Evolutionary conservation across 2,888 invertebrate genomes (phyloP), one percentile per base, ranked within the genome.

Genomic region (Matsumyia berberina): DNA sequence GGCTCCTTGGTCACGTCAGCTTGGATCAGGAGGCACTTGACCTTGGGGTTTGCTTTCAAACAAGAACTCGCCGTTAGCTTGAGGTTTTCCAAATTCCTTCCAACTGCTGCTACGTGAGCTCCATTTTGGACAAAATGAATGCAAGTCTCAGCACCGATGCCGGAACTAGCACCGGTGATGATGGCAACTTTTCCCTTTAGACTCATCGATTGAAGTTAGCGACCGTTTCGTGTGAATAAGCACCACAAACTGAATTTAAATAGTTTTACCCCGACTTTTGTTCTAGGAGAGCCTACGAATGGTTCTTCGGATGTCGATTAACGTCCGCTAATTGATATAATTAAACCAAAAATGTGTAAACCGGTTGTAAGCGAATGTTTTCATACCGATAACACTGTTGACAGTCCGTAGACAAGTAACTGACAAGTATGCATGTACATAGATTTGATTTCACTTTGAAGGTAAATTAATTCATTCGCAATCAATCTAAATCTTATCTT

Each of bases 1-100:
- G 95, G 93, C 87, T 96, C 96, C 29, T 87, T 88, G 9, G 90
- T 91, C 89, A 96, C 96, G 86, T 94, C 94, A 1, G 94, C 95
- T 87, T 85, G 69, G 39, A 94, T 92, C 7, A 95, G 88, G 0
- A 94, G 88, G 8, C 81, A 64, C 74, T 82, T 4, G 42, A 31
- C 53, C 0, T 24, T 39, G 6, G 67, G 72, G 31, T 82, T 78
- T 0, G 67, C 72, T 35, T 73, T 67, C 11, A 19, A 1, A 12
- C 82, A 78, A 4, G 53, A 58, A 39, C 7, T 55, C 0, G 5
- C 35, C 1, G 82, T 83, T 0, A 17, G n/a, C 17, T 67, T 53
- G 9, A 83, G 35, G 9, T 83, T 83, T 60, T 72, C 72, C 0
- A 55, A 15, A 51, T 83, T 83, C 31, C 82, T 82, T 8, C 82